Evolutionary conservation across 1,140 invertebrate genomes (phyloP), one percentile per base, ranked within the genome.

Genomic region (Nymphalis io): DNA sequence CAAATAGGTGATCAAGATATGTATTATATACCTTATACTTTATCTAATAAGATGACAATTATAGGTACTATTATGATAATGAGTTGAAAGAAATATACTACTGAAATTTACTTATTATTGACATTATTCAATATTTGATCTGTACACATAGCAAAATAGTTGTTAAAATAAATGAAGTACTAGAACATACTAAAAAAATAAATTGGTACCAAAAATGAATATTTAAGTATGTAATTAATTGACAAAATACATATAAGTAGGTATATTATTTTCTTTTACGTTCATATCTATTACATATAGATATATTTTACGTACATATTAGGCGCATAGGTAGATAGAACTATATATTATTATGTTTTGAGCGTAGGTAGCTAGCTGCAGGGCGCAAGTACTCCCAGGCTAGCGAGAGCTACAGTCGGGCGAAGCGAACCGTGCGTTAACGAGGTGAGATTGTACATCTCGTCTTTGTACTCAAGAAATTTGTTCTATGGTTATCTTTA

Each of bases 361-460:
- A 20, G 20, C 48, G 18, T 51, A 51, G 48, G 48, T 51, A 51
- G 48, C 18, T 51, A 51, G 48, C 48, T 51, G 48, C 48, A 51
- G 48, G 51, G 21, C 51, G 51, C 51, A 55, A 59, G 57, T 40
- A 40, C 57, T 23, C 20, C 23, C 51, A 55, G 51, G 51, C 51
- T 55, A 55, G 51, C 20, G 51, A 55, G 27, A 58, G 21, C 38
- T 40, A 59, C 57, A 59, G 57, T 59, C 57, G 57, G 57, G 38
- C 57, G 57, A 38, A 39, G 33, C 33, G 38, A 59, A 39, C 38
- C 33, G 57, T 40, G 57, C 16, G 27, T 59, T 33, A 55, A 40
- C 57, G 27, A 59, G 57, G 33, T 59, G 57, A 18, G n/a, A 59
- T n/a, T 33, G 21, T 33, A 16, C 20, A 55, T 20, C 51, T 55